Conservation (phyloP, 2,888 invertebrate species). For the Drosophila demipolita region DNA sequence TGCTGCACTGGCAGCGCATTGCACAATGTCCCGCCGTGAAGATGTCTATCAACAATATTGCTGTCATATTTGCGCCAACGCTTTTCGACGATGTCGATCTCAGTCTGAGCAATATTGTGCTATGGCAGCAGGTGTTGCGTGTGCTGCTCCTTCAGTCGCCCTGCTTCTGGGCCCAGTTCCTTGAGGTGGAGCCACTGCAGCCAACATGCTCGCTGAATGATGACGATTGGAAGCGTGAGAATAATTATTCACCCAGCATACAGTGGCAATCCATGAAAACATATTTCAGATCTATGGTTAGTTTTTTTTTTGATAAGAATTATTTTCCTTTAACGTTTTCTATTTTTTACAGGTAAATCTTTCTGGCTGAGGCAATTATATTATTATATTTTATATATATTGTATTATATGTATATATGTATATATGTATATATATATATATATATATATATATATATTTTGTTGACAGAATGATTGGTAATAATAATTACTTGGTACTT, state of each 20-base stretch:
- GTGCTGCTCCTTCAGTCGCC: conserved; percentile 47
- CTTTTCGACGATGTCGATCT: conserved; percentile 64
- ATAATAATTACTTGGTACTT: conserved; percentile 5
- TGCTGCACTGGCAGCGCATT: conserved; percentile 72
- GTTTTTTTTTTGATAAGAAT: neutral
- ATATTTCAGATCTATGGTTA: conserved; percentile 71
- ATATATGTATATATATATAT: too few relatives aligned
- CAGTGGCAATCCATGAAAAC: conserved; percentile 64
- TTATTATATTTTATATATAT: too few relatives aligned
- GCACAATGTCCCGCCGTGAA: conserved; percentile 61
- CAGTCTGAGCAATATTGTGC: conserved; percentile 55
- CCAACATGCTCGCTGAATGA: conserved; percentile 41
- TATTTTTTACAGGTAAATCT: conserved; percentile 53
- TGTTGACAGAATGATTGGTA: neutral
- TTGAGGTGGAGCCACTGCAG: conserved; percentile 57
- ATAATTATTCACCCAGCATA: conserved; percentile 40
- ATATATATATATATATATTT: neutral
- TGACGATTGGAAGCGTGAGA: conserved; percentile 45
- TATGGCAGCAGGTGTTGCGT: conserved; percentile 64
- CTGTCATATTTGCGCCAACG: conserved; percentile 68
- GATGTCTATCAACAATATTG: conserved; percentile 63
- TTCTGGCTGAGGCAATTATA: conserved; percentile 17
- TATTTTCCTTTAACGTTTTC: neutral
- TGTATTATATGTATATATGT: too few relatives aligned
- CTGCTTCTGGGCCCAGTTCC: conserved; percentile 62